Percentiles rank a stretch among this genome's conserved stretches.
Conservation (phyloP, 2,888 invertebrate genomes). For the Endomychus coccineus region DNA sequence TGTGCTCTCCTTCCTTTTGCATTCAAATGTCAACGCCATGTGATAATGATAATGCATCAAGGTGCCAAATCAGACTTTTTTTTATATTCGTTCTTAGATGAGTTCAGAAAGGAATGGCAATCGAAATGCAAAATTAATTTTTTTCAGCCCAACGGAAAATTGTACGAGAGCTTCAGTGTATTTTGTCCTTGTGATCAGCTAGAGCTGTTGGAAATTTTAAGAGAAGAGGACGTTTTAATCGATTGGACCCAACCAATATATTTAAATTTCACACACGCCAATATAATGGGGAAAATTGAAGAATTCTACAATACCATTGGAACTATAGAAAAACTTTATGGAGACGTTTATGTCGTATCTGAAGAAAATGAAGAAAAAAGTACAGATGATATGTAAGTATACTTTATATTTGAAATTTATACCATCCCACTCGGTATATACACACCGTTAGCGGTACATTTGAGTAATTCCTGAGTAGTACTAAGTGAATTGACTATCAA, state of each 20-base stretch:
- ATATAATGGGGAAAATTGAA: conserved; percentile 70
- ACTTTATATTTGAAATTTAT: not conserved
- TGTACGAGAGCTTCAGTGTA: conserved; percentile 78
- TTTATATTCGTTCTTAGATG: no score
- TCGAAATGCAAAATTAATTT: no score
- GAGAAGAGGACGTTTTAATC: conserved; percentile 68
- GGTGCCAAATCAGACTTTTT: no score
- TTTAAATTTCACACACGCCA: conserved; percentile 79
- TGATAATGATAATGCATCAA: no score
- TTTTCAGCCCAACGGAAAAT: conserved; percentile 67
- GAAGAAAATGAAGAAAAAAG: conserved; percentile 53
- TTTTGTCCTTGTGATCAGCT: conserved; percentile 75
- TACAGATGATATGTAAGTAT: conserved; percentile 56
- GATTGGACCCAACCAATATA: conserved; percentile 76
- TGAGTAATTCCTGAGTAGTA: no score
- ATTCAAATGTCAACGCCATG: no score
- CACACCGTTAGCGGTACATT: no score
- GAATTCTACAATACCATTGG: conserved; percentile 59
- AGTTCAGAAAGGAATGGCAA: no score
- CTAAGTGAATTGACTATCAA: no score
- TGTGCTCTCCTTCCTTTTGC: no score
- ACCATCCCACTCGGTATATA: no score
- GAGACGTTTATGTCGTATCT: conserved; percentile 72
- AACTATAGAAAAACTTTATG: conserved; percentile 65
- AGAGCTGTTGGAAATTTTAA: conserved; percentile 63